Percentiles rank a stretch among this genome's conserved stretches.
These are phyloP conservation scores for Crepidodera aurea DNA, from an alignment of 2,888 invertebrate genomes.

Conservation along the genomic window DNA sequence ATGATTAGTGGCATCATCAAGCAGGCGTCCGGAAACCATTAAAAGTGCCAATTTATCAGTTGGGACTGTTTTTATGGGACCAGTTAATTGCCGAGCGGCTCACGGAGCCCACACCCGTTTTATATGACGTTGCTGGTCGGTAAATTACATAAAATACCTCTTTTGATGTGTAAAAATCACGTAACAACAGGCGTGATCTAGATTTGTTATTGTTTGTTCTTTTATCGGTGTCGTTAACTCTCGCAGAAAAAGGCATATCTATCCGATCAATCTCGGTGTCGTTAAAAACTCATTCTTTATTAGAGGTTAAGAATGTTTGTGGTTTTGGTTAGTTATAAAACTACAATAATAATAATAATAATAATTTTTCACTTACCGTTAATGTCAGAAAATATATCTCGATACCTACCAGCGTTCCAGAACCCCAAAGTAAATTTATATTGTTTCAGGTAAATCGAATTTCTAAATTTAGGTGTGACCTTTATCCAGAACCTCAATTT, in stretches of 20 bases:
- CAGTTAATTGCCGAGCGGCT: slow-evolving; percentile 46
- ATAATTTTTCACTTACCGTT: too few relatives aligned
- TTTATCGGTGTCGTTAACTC: slow-evolving; percentile 13
- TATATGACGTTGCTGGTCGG: slow-evolving; percentile 15
- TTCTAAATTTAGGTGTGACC: too few relatives aligned
- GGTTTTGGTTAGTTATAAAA: too few relatives aligned
- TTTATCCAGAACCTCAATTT: too few relatives aligned
- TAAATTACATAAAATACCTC: slow-evolving; percentile 21
- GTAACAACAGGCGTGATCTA: slow-evolving; percentile 17
- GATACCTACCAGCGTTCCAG: too few relatives aligned
- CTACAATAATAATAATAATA: too few relatives aligned
- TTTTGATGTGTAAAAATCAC: slow-evolving; percentile 23
- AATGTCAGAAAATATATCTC: too few relatives aligned
- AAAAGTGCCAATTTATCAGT: slow-evolving; percentile 52
- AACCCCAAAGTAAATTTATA: too few relatives aligned
- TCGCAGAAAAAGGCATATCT: neutral
- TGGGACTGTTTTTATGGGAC: slow-evolving; percentile 48
- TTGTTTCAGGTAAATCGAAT: too few relatives aligned
- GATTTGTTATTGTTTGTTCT: slow-evolving; percentile 18
- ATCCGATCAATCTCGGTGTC: neutral
- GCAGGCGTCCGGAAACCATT: slow-evolving; percentile 47
- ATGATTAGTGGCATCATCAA: slow-evolving; percentile 51
- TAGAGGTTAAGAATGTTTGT: too few relatives aligned
- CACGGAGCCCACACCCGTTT: slow-evolving; percentile 31
- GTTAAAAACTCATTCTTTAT: slow-evolving; percentile 1